Evolutionary conservation across 2,113 vertebrate genomes (phyloP).

Genomic region (Calonectris borealis): DNA sequence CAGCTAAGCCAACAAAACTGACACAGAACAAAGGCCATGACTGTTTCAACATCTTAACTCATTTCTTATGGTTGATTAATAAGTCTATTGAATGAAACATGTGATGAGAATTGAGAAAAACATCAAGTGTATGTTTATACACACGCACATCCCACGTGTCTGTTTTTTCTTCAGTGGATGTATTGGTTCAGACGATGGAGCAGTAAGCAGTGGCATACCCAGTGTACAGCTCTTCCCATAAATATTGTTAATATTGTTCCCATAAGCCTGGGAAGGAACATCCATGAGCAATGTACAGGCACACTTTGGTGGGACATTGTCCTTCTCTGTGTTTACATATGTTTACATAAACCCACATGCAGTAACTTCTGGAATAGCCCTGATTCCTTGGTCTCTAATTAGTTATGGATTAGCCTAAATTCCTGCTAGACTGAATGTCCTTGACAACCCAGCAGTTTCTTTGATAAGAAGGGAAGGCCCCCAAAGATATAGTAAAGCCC

Average conservation of each 20-base stretch:
- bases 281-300: rapidly evolving
- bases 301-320: rapidly evolving
- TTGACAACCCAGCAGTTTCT: not conserved
- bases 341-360: rapidly evolving
- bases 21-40: conserved; percentile 84
- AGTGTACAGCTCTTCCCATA: rapidly evolving
- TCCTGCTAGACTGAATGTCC: not conserved
- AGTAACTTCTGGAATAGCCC: not conserved
- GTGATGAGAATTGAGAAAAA: conserved; percentile 41
- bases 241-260: too few relatives aligned
- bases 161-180: not conserved
- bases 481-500: not conserved
- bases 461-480: not conserved
- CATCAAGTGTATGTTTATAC: not conserved
- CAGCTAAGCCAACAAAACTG: conserved; percentile 86
- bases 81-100: conserved; percentile 74
- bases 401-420: rapidly evolving
- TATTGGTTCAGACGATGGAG: not conserved
- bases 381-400: not conserved
- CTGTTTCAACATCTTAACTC: conserved; percentile 84
- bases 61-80: conserved; percentile 86
- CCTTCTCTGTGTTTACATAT: not conserved
- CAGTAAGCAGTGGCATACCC: not conserved
- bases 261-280: not conserved
- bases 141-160: not conserved